These are phyloP conservation scores for Pristionchus mayeri DNA, from an alignment of 2,888 invertebrate species.

Conservation along the genomic window DNA sequence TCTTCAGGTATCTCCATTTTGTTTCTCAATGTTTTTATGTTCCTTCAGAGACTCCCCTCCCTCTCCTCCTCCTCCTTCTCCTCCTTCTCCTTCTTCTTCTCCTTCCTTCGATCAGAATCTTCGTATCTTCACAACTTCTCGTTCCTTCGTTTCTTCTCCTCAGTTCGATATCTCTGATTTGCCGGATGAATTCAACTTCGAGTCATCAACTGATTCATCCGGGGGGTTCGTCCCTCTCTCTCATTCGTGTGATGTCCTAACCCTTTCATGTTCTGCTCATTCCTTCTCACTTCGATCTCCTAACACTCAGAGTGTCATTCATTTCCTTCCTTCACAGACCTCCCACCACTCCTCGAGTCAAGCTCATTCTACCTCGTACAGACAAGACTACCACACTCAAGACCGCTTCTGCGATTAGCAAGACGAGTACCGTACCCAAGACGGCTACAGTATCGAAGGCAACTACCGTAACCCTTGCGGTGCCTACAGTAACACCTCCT, in stretches of 20 bases:
- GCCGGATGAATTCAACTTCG: slow-evolving; percentile 41
- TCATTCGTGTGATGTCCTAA: not conserved
- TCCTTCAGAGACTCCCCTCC: slow-evolving; percentile 12
- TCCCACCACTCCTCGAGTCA: not conserved
- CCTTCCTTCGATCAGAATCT: not conserved
- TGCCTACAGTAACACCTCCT: slow-evolving; percentile 11
- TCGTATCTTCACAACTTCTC: slow-evolving; percentile 33
- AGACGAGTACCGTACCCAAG: slow-evolving; percentile 22
- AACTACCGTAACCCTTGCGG: slow-evolving; percentile 28
- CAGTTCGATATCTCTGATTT: slow-evolving; percentile 21
- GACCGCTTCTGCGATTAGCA: not conserved
- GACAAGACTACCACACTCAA: not conserved
- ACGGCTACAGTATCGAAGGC: slow-evolving; percentile 8
- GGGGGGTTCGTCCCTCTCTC: slow-evolving; percentile 37
- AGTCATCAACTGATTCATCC: not conserved
- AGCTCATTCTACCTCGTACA: not conserved
- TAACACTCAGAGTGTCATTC: slow-evolving; percentile 13
- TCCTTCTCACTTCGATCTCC: not conserved
- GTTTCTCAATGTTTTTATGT: not conserved
- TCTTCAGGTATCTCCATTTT: slow-evolving; percentile 19
- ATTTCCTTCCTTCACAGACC: not conserved
- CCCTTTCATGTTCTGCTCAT: not conserved
- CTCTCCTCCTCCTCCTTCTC: not conserved
- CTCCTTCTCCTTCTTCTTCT: slow-evolving; percentile 3
- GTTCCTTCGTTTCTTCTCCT: slow-evolving; percentile 19